Evolutionary conservation across 1,140 invertebrate genomes (phyloP), one percentile per base, ranked within the genome.

Genomic region (Plutomurus gul): DNA sequence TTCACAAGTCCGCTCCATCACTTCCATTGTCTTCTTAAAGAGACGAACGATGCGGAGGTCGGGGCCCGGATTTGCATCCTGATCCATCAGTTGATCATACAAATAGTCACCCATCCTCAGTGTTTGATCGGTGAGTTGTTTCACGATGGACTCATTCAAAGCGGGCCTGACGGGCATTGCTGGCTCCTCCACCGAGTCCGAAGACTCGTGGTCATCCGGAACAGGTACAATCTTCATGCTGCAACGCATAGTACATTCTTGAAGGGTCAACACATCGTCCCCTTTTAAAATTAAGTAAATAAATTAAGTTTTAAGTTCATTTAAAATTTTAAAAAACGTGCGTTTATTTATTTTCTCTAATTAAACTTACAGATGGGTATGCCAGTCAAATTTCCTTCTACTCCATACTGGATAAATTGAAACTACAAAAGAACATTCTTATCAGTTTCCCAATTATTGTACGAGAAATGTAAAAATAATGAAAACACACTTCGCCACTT

Each of bases 71-170:
- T 73, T 47, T 3, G 36, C n/a, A 13, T 78, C 65, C 20, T 22
- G 11, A 7, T 49, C 25, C 3, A 70, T 56, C 13, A 78, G 60
- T 7, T 43, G 75, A 20, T 82, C 77, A 46, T 75, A 82, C 22
- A 82, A 37, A 36, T 82, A 82, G 20, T 76, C 77, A 4, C 81
- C 81, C 18, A 82, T 22, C 27, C 81, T 73, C 1, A 82, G 46
- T 1, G 81, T 82, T 60, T 82, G 77, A 20, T 82, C 81, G 18
- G 16, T 75, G 1, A 77, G 16, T 3, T 33, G 16, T 7, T n/a
- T 65, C 7, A 33, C 27, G 0, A 30, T 11, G 10, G 56, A 33
- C 1, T 18, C 56, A 30, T 65, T 65, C 13, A 65, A 30, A n/a
- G 4, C 3, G 0, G 56, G 56, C n/a, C 25, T 65, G 1, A 33